A percentile compares a stretch with the other conserved stretches of the same genome.
phyloP scores from a whole-genome alignment of 2,888 invertebrate species.

The Allygus modestus region DNA sequence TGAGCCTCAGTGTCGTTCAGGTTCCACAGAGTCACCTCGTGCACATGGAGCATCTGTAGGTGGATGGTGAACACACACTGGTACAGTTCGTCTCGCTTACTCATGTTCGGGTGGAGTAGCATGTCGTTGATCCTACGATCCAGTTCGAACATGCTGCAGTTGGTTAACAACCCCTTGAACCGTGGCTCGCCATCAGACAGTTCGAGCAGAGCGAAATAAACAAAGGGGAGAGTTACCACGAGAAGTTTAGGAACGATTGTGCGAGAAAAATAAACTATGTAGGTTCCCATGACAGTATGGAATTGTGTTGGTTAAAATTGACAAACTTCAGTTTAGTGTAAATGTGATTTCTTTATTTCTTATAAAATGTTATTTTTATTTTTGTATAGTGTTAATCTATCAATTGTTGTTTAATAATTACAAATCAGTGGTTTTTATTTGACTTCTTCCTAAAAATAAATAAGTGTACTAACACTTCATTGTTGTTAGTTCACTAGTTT shows the following conservation, averaged over 20 bases:
- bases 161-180: background rate
- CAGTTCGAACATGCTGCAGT: slow-evolving; percentile 31
- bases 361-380: too few relatives aligned
- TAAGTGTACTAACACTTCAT: too few relatives aligned
- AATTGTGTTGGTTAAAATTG: too few relatives aligned
- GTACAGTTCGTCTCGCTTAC: slow-evolving; percentile 10
- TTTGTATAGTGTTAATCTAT: too few relatives aligned
- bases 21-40: slow-evolving; percentile 4
- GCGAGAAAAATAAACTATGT: background rate
- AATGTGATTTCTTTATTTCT: too few relatives aligned
- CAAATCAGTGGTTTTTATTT: too few relatives aligned
- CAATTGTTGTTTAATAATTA: too few relatives aligned
- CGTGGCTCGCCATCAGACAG: background rate
- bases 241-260: background rate
- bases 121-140: slow-evolving; percentile 3
- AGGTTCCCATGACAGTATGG: background rate
- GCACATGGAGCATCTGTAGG: slow-evolving; percentile 1
- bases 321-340: too few relatives aligned
- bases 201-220: background rate
- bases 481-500: too few relatives aligned
- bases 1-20: slow-evolving; percentile 1
- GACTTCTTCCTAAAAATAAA: too few relatives aligned
- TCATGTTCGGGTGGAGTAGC: background rate
- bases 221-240: background rate
- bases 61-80: slow-evolving; percentile 16